Conservation (phyloP, 2,888 invertebrate genomes). For the Sialis lutaria region DNA sequence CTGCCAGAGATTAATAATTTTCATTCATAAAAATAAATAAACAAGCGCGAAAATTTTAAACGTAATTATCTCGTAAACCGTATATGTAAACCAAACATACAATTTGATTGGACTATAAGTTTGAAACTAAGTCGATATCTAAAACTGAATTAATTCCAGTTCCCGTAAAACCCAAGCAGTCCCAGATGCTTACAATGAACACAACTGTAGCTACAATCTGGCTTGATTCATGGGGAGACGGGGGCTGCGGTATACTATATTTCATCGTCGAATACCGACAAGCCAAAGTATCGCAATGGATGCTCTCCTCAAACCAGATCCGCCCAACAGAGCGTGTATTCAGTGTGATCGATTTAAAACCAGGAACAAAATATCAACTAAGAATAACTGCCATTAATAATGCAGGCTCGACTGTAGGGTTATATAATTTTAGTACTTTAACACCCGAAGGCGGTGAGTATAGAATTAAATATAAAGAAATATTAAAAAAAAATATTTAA, state of each 20-base stretch:
- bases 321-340: slow-evolving; percentile 66
- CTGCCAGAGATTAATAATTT: too few relatives aligned
- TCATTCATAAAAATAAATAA: too few relatives aligned
- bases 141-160: too few relatives aligned
- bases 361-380: slow-evolving; percentile 57
- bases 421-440: slow-evolving; percentile 73
- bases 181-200: slow-evolving; percentile 68
- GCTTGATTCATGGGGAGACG: slow-evolving; percentile 78
- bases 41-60: too few relatives aligned
- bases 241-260: slow-evolving; percentile 73
- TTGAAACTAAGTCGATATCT: too few relatives aligned
- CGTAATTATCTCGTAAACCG: too few relatives aligned
- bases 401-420: slow-evolving; percentile 65
- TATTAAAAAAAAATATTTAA: not conserved
- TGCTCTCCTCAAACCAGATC: slow-evolving; percentile 63
- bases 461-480: slow-evolving; percentile 10
- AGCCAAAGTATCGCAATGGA: slow-evolving; percentile 51
- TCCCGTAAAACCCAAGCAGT: slow-evolving; percentile 61
- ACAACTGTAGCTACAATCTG: slow-evolving; percentile 74
- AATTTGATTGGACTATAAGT: too few relatives aligned
- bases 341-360: slow-evolving; percentile 58
- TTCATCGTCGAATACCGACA: slow-evolving; percentile 68
- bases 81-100: too few relatives aligned
- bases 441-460: slow-evolving; percentile 55
- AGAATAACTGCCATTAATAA: slow-evolving; percentile 71